These are phyloP conservation scores for Chiridota heheva DNA, from an alignment of 35 echinoderm and acorn worm species.

Conservation along the genomic window DNA sequence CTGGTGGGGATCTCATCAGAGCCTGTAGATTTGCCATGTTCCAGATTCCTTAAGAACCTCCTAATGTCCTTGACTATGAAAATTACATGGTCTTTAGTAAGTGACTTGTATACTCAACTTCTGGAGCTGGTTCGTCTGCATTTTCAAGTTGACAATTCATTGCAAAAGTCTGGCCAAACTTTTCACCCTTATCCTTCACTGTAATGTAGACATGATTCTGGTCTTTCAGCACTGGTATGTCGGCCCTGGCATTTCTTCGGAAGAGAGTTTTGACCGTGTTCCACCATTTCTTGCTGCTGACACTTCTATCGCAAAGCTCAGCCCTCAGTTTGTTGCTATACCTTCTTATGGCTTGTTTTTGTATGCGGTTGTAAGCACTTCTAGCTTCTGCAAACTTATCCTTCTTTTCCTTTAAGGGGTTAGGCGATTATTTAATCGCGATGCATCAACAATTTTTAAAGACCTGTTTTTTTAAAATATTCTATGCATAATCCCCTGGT, in stretches of 20 bases:
- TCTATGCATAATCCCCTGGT: too few species aligned
- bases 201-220: not conserved
- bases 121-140: conserved; percentile 40
- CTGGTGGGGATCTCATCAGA: too few species aligned
- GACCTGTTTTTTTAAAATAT: too few species aligned
- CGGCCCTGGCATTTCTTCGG: conserved; percentile 8
- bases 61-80: too few species aligned
- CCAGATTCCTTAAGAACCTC: too few species aligned
- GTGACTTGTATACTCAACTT: not conserved
- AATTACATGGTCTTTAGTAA: too few species aligned
- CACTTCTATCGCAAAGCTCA: conserved; percentile 12
- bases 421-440: too few species aligned
- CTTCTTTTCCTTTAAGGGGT: conserved; percentile 16
- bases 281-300: conserved; percentile 65
- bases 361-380: conserved; percentile 25
- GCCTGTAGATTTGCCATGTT: too few species aligned
- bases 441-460: too few species aligned
- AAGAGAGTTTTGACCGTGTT: conserved; percentile 21
- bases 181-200: conserved; percentile 28
- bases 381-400: conserved; percentile 52
- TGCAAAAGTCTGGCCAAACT: conserved; percentile 39
- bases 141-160: conserved; percentile 23
- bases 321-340: conserved; percentile 3
- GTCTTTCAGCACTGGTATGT: conserved; percentile 41
- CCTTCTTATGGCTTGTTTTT: conserved; percentile 19